A percentile compares a stretch with the other conserved stretches of the same genome.
Evolutionary conservation across 2,888 invertebrate genomes (phyloP).

Genomic region (Lasius fuliginosus): DNA sequence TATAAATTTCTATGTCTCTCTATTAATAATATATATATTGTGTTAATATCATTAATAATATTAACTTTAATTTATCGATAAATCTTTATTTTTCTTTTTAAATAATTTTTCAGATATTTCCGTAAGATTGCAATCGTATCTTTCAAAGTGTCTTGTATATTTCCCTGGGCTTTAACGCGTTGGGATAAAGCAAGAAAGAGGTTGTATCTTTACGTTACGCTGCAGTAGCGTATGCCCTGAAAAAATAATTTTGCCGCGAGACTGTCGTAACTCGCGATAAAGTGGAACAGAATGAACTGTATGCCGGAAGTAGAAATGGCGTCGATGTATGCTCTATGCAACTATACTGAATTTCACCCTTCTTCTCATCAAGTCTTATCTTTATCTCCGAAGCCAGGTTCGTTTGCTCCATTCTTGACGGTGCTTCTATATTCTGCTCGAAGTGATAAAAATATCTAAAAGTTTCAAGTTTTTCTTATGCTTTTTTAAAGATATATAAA

Average conservation of each 20-base stretch:
- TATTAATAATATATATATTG: background rate
- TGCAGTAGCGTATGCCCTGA: conserved; percentile 24
- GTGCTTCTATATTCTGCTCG: conserved; percentile 7
- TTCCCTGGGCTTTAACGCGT: background rate
- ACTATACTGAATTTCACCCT: conserved; percentile 38
- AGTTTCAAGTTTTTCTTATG: background rate
- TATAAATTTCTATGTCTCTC: background rate
- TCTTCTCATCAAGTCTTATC: conserved; percentile 40
- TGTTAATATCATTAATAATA: background rate
- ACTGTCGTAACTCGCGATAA: conserved; percentile 46
- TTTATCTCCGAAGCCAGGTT: conserved; percentile 44
- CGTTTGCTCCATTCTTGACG: conserved; percentile 38
- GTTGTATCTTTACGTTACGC: conserved; percentile 34
- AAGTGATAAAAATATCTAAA: conserved; percentile 26
- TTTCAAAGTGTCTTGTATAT: conserved; percentile 37
- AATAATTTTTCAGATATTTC: background rate
- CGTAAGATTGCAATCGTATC: conserved; percentile 19
- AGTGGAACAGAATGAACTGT: conserved; percentile 32
- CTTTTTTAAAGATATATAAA: background rate
- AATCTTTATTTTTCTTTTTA: background rate
- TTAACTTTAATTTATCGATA: background rate
- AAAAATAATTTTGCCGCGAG: conserved; percentile 49
- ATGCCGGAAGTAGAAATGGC: conserved; percentile 41
- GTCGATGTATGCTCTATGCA: conserved; percentile 29
- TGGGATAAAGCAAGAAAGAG: conserved; percentile 26